Evolutionary conservation across 2,113 vertebrate genomes (phyloP), one percentile per base, ranked within the genome.

Genomic region (Oncorhynchus keta): DNA sequence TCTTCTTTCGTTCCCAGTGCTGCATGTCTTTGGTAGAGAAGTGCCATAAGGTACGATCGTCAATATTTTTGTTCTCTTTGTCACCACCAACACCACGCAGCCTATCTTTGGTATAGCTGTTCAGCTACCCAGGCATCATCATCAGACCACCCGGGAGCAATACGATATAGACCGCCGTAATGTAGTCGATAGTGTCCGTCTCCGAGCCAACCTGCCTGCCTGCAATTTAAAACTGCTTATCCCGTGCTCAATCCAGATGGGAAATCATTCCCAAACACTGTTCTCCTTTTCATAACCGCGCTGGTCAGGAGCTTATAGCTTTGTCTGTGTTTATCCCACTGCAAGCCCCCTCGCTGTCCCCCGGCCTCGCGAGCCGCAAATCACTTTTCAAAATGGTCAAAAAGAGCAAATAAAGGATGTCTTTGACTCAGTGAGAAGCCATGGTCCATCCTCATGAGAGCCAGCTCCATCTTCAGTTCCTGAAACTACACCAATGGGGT

Each of bases 211-310:
- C 84, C 51, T 18, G 12, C 1, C 51, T 55, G 13, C 3, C 51
- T 77, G 83, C 86, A 78, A 79, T 85, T 91, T 84, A 82, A 89
- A 86, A 89, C 80, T 83, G 74, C 84, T 91, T 89, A 91, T 90
- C 86, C 86, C 64, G 59, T 77, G 75, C 84, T 77, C 76, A 90
- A 92, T 88, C 86, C 87, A 89, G 85, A 85, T 89, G 88, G 89
- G 88, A 90, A 91, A 90, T 88, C 84, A 90, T 81, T 86, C 80
- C 80, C 78, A 79, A 83, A 90, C 81, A 83, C 84, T 86, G 28
- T 28, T 28, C 87, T 89, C 77, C 84, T 89, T 87, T 92, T 81
- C 7, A 89, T 90, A 86, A 90, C 80, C 14, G 14, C 76, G 51
- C 70, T 83, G 80, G 78, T 82, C 70, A 79, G 79, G 79, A 55